Evolutionary conservation across 2,888 invertebrate genomes (phyloP).

Genomic region (Xestia c-nigrum): DNA sequence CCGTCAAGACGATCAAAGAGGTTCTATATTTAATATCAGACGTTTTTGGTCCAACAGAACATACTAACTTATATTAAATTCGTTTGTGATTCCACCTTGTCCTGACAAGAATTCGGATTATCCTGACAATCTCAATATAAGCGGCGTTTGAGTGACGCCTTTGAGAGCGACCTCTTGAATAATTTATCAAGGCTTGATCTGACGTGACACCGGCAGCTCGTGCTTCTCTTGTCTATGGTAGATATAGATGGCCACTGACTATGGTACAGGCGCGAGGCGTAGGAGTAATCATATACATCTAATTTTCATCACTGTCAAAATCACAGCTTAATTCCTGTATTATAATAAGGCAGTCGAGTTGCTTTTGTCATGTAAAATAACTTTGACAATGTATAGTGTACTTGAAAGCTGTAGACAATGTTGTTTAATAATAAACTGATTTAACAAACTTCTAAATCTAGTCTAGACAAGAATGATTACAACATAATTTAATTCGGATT

Average conservation of each 20-base stretch:
- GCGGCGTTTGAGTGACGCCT: constrained; percentile 51
- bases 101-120: constrained; percentile 46
- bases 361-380: background rate
- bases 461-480: background rate
- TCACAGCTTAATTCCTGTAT: background rate
- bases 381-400: background rate
- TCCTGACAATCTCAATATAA: constrained; percentile 51
- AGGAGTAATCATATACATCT: background rate
- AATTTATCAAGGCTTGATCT: constrained; percentile 38
- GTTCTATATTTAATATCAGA: constrained; percentile 30
- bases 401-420: background rate
- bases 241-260: constrained; percentile 13
- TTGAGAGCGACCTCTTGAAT: constrained; percentile 47
- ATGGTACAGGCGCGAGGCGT: background rate
- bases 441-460: constrained; percentile 4
- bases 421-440: background rate
- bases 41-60: constrained; percentile 32
- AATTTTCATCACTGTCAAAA: background rate
- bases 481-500: background rate
- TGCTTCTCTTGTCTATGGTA: constrained; percentile 29
- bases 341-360: background rate
- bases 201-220: constrained; percentile 35
- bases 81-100: constrained; percentile 43
- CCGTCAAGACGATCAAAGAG: constrained; percentile 18
- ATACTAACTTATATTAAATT: constrained; percentile 37